Conservation (phyloP, 2,888 invertebrate genomes). For the Laothoe populi region DNA sequence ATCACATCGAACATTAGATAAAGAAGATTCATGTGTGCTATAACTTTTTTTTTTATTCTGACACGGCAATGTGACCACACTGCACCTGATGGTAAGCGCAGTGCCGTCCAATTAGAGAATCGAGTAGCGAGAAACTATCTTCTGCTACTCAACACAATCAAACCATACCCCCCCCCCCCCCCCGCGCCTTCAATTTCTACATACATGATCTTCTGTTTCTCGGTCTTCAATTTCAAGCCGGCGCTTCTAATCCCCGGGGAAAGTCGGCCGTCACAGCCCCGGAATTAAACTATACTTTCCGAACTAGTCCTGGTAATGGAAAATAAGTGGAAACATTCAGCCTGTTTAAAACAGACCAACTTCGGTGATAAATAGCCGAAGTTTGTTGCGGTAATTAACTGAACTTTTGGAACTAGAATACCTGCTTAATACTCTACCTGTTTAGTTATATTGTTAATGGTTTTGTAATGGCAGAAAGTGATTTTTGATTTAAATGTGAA, state of each 20-base stretch:
- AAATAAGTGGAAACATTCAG: constrained; percentile 32
- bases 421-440: constrained; percentile 3
- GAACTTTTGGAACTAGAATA: constrained; percentile 18
- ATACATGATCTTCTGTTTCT: too few species aligned
- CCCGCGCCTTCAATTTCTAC: too few species aligned
- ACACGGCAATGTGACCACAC: too few species aligned
- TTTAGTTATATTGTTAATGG: not conserved
- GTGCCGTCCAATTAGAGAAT: too few species aligned
- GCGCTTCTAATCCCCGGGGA: not conserved
- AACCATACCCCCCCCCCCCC: too few species aligned
- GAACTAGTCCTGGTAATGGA: constrained; percentile 32
- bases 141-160: too few species aligned
- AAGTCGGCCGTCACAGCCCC: not conserved
- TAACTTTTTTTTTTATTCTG: too few species aligned
- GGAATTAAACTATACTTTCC: constrained; percentile 12
- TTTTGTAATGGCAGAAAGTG: not conserved
- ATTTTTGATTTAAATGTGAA: too few species aligned
- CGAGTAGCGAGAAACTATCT: too few species aligned
- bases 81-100: too few species aligned
- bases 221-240: not conserved
- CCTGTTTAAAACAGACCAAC: constrained; percentile 11
- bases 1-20: too few species aligned
- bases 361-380: constrained; percentile 17
- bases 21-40: too few species aligned
- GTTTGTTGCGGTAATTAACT: constrained; percentile 22